A percentile compares a stretch with the other conserved stretches of the same genome.
Evolutionary conservation across 2,888 invertebrate species (phyloP).

Genomic region (Limenitis camilla): DNA sequence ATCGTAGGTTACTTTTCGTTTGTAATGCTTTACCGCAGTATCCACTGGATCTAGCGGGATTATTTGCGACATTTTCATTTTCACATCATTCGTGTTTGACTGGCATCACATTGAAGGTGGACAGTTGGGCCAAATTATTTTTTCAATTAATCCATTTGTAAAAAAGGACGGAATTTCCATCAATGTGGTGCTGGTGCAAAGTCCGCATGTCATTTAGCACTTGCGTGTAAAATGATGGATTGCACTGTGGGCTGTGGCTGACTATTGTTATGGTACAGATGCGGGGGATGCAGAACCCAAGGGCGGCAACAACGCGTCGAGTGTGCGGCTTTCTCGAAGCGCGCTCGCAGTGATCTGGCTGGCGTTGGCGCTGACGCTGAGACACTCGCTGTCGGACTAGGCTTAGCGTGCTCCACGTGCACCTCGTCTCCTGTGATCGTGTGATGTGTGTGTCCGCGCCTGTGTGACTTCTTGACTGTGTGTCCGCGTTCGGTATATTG

Average conservation of each 20-base stretch:
- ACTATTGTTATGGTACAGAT: conserved; percentile 22
- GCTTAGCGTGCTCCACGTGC: conserved; percentile 9
- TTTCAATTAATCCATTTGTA: too few relatives aligned
- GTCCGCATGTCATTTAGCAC: too few relatives aligned
- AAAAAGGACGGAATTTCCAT: too few relatives aligned
- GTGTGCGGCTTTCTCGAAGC: conserved; percentile 19
- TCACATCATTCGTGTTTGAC: conserved; percentile 20
- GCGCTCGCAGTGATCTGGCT: conserved; percentile 22
- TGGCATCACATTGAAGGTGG: conserved; percentile 3
- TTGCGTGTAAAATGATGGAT: too few relatives aligned
- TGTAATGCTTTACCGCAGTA: conserved; percentile 43
- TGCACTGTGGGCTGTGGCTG: neutral
- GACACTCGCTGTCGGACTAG: conserved; percentile 23
- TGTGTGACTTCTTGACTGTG: conserved; percentile 47
- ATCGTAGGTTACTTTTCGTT: conserved; percentile 66
- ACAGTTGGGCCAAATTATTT: too few relatives aligned
- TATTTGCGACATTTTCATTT: conserved; percentile 14
- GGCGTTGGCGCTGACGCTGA: conserved; percentile 26
- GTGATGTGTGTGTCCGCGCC: conserved; percentile 60
- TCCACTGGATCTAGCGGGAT: conserved; percentile 22
- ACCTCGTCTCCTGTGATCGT: conserved; percentile 64
- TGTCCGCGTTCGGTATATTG: conserved; percentile 59
- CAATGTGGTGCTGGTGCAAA: too few relatives aligned
- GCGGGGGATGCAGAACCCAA: conserved; percentile 33
- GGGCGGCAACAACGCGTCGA: conserved; percentile 33